Evolutionary conservation across 2,797 vertebrate species (phyloP).

Genomic region (Poecilia wingei): DNA sequence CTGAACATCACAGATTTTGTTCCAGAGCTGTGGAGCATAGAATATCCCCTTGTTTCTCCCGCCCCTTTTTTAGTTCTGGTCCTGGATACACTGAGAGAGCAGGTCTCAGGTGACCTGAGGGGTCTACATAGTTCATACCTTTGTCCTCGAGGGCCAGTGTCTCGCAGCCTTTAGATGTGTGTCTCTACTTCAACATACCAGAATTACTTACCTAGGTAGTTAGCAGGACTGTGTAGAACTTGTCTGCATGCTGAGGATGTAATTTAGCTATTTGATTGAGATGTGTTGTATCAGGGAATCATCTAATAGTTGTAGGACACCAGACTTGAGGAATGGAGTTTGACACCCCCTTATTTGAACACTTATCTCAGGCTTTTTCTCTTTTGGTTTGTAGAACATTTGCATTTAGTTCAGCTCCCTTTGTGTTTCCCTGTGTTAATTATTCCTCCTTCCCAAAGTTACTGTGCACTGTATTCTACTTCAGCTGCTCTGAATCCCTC

Average conservation of each 20-base stretch:
- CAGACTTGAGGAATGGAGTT: neutral
- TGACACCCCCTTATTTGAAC: neutral
- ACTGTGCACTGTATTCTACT: neutral
- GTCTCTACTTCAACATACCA: neutral
- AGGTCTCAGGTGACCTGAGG: neutral
- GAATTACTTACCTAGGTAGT: neutral
- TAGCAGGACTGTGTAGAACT: neutral
- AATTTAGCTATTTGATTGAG: neutral
- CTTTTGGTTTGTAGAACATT: neutral
- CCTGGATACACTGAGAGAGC: neutral
- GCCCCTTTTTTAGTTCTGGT: neutral
- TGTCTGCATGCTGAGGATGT: neutral
- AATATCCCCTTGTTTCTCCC: neutral
- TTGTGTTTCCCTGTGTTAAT: neutral
- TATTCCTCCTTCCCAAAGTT: neutral
- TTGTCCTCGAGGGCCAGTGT: neutral
- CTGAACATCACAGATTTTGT: neutral
- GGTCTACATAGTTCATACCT: neutral
- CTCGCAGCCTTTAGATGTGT: neutral
- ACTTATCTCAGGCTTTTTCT: neutral
- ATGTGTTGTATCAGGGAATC: neutral
- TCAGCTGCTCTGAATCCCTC: neutral
- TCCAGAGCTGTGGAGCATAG: neutral
- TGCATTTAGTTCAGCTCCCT: neutral
- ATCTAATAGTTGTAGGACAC: neutral